phyloP scores from a whole-genome alignment of 2,797 vertebrate genomes.

The Mus caroli region DNA sequence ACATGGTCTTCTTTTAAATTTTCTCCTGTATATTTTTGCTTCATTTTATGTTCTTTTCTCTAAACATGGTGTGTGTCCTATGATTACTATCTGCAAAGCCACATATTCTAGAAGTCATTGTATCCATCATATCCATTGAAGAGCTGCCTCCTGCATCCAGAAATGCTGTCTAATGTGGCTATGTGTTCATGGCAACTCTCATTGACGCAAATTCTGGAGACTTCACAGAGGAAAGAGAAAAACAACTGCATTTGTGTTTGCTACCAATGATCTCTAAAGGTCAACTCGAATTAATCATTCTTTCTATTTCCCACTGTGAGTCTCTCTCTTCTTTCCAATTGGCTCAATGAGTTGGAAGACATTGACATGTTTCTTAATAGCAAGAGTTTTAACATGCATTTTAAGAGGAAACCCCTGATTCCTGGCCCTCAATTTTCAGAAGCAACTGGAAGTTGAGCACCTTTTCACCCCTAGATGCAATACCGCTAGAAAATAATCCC shows the following conservation, averaged over 20 bases:
- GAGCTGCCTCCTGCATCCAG: background rate
- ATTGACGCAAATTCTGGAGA: background rate
- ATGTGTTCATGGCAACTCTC: background rate
- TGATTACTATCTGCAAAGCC: background rate
- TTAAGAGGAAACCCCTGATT: slow-evolving; percentile 95
- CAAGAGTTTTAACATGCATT: slow-evolving; percentile 93
- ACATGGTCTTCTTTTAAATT: background rate
- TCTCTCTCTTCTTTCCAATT: slow-evolving; percentile 1
- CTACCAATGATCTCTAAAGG: slow-evolving; percentile 40
- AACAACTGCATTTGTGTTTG: slow-evolving; percentile 20
- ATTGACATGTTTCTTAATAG: slow-evolving; percentile 95
- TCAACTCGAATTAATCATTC: slow-evolving; percentile 35
- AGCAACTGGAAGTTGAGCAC: slow-evolving; percentile 91
- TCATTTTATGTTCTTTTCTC: background rate
- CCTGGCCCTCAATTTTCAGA: slow-evolving; percentile 93
- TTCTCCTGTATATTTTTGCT: background rate
- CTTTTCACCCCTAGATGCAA: slow-evolving; percentile 94
- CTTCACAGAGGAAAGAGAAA: slow-evolving; percentile 51
- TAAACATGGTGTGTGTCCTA: background rate
- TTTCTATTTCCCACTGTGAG: slow-evolving; percentile 7
- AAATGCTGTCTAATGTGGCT: background rate
- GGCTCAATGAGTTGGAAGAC: slow-evolving; percentile 93
- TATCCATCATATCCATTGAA: background rate
- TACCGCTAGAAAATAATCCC: slow-evolving; percentile 92
- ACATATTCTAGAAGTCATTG: background rate